Percentiles rank a stretch among this genome's conserved stretches.
Conservation (phyloP, 2,797 vertebrate genomes). For the Fistularia tabacaria region DNA sequence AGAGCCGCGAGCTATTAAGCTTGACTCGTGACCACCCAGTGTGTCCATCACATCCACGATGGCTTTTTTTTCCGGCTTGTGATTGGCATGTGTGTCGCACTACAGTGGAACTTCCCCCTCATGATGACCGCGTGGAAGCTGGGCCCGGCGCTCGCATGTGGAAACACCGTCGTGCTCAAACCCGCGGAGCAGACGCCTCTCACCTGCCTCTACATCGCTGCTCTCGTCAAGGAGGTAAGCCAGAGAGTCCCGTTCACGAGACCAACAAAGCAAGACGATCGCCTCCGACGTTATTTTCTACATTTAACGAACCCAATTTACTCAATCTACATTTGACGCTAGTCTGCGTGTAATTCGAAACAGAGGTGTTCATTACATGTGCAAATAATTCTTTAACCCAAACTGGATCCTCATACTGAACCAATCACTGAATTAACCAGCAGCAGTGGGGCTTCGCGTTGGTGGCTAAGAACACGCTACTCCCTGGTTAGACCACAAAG, state of each 20-base stretch:
- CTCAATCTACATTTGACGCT: too few species aligned
- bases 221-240: constrained; percentile 90
- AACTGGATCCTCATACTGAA: not conserved
- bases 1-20: constrained; percentile 64
- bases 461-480: too few species aligned
- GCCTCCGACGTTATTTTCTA: too few species aligned
- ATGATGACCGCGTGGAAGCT: constrained; percentile 99
- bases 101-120: constrained; percentile 98
- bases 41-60: constrained; percentile 58
- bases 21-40: constrained; percentile 68
- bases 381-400: constrained; percentile 1
- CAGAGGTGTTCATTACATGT: too few species aligned
- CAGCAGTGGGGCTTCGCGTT: too few species aligned
- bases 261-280: too few species aligned
- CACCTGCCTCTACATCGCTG: constrained; percentile 92
- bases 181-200: constrained; percentile 98
- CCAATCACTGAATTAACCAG: too few species aligned
- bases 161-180: constrained; percentile 96
- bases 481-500: too few species aligned
- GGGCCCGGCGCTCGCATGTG: constrained; percentile 92
- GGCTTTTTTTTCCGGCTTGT: constrained; percentile 42
- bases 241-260: not conserved
- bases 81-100: constrained; percentile 30
- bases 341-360: too few species aligned
- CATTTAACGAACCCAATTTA: too few species aligned